Base-by-base conservation (phyloP, 2,888 invertebrate genomes). In the Petrolisthes cinctipes region DNA sequence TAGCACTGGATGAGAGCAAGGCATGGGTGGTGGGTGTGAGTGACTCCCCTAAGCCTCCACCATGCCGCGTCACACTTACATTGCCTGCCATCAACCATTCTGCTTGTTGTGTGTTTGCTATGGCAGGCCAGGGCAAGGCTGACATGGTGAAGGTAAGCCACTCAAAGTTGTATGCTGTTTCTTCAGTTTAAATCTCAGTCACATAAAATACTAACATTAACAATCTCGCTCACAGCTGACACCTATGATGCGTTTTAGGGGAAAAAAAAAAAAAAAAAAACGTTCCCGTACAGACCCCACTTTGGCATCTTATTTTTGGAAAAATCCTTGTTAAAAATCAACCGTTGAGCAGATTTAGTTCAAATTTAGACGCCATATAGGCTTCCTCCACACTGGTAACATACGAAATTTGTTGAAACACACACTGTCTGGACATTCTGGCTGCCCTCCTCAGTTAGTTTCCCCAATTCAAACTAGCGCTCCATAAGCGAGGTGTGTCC, bases 1-100 rank as follows among this genome's bases (percentile, higher is more conserved):
- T 93, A 0, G 92, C 96, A 7, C 93, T 97, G 2, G 92, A 95
- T 0, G 96, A 96, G 92, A 94, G 92, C 0, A 92, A 92, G 0
- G 93, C 94, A 80, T 95, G 96, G 94, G 96, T 99, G 4, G 97
- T 97, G 9, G 94, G 96, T 0, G 96, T 99, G 89, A 95, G 94
- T 0, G 97, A 99, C 93, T 98, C 99, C 0, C 99, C 99, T 0
- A 99, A 99, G 92, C 98, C 98, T 23, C 99, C 99, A 0, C 96
- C 97, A 0, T 94, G 94, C 79, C 94, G 99, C 89, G 95, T 99
- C 9, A 99, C 99, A 0, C 94, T 99, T 91, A 99, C 99, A 0
- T 95, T 96, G 91, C 97, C 97, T 0, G 95, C 97, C 14, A 95
- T 99, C 66, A 98, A 98, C 92, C 96, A 96, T 92, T 96, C 98